Evolutionary conservation across 30 jellyfish, hydroid and myxozoan genomes (phyloP), one percentile per base, ranked within the genome.

Genomic region (Aurelia sp.): DNA sequence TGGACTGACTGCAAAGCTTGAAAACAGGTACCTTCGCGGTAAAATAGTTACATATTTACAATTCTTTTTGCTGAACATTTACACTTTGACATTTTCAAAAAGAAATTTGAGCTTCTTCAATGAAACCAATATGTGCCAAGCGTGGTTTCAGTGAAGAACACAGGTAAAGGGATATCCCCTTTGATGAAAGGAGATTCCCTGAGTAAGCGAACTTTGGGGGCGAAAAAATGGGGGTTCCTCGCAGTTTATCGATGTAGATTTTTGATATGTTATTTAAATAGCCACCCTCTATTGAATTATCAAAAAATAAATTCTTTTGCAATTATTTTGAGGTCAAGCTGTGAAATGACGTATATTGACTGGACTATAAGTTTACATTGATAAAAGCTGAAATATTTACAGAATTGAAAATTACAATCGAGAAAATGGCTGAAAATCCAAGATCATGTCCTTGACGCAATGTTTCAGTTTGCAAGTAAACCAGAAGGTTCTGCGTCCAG

Each of bases 111-210:
- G 81, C 81, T 37, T 71, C 81, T 30, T 71, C 18, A 37, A 70
- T 70, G 62, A 70, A 30, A 40, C 62, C 63, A 40, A 40, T 1
- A 71, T 40, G 35, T 71, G 64, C 13, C 35, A 71, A 71, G 1
- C 35, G 64, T 66, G 11, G 64, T 20, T 71, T 7, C 50, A 66
- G 76, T 16, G 44, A 30, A 3, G 51, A 6, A 65, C 51, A 16
- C 1, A 65, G 44, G 76, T 17, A 65, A n/a, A 0, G 76, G 80
- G 80, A 15, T 69, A 69, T 69, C 62, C 80, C 80, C 80, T 69
- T 69, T 69, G 62, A 69, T 69, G 80, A 20, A 69, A 69, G 80
- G 80, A 15, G 80, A 69, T 69, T 69, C 80, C 80, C 80, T 3
- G 62, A 69, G 60, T 27, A 11, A 23, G 18, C 80, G 27, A 69